Evolutionary conservation across 2,113 vertebrate genomes (phyloP).

Genomic region (Pycnonotus jocosus): DNA sequence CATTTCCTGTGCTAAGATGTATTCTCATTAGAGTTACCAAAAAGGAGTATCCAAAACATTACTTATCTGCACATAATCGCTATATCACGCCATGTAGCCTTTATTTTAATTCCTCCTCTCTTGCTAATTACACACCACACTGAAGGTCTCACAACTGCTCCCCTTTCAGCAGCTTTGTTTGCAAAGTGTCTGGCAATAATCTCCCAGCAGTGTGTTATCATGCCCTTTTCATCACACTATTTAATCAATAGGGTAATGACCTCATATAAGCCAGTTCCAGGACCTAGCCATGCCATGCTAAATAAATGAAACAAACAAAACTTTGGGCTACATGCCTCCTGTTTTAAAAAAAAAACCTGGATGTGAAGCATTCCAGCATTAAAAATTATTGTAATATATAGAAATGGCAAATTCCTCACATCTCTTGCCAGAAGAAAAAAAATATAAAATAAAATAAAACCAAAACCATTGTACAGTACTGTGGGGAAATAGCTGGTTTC

Average conservation of each 20-base stretch:
- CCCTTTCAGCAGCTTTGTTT: constrained; percentile 72
- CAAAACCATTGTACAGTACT: background rate
- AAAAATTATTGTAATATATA: constrained; percentile 27
- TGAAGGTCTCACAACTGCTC: constrained; percentile 61
- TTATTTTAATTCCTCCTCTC: constrained; percentile 47
- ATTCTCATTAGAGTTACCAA: constrained; percentile 47
- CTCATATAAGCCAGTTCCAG: constrained; percentile 52
- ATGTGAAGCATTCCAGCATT: background rate
- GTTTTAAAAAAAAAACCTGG: constrained; percentile 38
- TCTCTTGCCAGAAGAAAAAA: background rate
- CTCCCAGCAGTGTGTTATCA: constrained; percentile 68
- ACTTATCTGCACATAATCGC: constrained; percentile 59
- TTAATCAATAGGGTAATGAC: constrained; percentile 77
- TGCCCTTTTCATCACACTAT: constrained; percentile 74
- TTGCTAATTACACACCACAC: constrained; percentile 63
- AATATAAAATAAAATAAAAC: background rate
- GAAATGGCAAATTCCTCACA: constrained; percentile 18
- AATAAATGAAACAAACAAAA: constrained; percentile 67
- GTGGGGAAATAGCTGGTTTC: background rate
- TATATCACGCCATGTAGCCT: constrained; percentile 32
- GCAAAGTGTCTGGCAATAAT: constrained; percentile 74
- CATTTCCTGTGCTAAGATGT: constrained; percentile 23
- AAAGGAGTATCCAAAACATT: constrained; percentile 41
- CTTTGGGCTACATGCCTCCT: background rate
- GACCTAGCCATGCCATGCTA: constrained; percentile 55